Conservation (phyloP, 2,797 vertebrate genomes). For the Sebastes miniatus region DNA sequence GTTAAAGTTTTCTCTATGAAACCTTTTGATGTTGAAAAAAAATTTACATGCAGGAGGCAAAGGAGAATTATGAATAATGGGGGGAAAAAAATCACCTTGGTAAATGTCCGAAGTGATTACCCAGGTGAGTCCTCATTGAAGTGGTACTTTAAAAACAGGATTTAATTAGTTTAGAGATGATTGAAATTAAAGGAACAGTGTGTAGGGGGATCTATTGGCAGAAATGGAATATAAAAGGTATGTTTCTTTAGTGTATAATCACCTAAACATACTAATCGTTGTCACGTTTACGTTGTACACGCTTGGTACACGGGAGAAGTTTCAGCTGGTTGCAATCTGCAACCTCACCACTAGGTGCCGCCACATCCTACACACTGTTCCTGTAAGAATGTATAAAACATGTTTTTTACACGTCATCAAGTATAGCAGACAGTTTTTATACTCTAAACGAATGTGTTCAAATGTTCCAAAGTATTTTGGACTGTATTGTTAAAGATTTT, state of each 20-base stretch:
- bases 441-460: background rate
- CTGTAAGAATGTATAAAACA: constrained; percentile 49
- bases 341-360: background rate
- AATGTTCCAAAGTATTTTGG: constrained; percentile 40
- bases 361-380: background rate
- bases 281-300: too few species aligned
- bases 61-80: constrained; percentile 4
- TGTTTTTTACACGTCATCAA: constrained; percentile 10
- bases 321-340: background rate
- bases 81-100: background rate
- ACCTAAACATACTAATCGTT: too few species aligned
- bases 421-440: constrained; percentile 10
- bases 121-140: constrained; percentile 24
- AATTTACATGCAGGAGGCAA: background rate
- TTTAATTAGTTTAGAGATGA: constrained; percentile 26
- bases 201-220: background rate
- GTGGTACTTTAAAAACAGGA: constrained; percentile 35
- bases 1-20: background rate
- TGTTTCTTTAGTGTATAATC: too few species aligned
- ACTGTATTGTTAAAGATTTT: constrained; percentile 27
- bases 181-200: constrained; percentile 9
- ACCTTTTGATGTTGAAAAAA: constrained; percentile 4
- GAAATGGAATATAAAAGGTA: too few species aligned
- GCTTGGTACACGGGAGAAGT: background rate
- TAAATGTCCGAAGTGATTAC: constrained; percentile 19